Evolutionary conservation across 2,113 vertebrate species (phyloP).

Genomic region (Pomatorhinus ruficollis): DNA sequence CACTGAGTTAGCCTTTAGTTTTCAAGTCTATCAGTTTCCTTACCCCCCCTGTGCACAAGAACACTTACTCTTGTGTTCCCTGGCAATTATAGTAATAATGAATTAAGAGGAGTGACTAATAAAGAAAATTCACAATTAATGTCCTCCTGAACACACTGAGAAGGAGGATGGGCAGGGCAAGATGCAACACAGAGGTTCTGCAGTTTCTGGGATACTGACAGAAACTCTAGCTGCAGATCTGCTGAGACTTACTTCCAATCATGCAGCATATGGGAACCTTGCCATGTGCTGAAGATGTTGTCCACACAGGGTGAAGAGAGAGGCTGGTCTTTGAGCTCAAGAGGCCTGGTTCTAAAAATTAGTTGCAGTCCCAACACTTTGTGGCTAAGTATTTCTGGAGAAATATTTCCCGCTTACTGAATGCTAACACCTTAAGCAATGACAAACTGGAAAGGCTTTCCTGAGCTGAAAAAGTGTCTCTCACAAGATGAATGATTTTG

Average conservation of each 20-base stretch:
- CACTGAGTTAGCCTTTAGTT: neutral
- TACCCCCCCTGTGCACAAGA: neutral
- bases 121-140: neutral
- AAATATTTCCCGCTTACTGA: neutral
- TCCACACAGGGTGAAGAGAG: neutral
- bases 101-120: neutral
- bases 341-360: neutral
- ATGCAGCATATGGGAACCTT: fast-evolving
- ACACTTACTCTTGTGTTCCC: neutral
- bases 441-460: neutral
- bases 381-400: neutral
- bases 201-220: neutral
- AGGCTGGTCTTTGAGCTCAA: neutral
- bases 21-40: neutral
- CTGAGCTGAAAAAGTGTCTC: neutral
- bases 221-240: neutral
- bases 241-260: neutral
- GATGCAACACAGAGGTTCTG: neutral
- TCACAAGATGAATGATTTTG: neutral
- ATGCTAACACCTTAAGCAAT: neutral
- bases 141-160: neutral
- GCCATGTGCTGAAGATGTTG: neutral
- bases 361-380: neutral
- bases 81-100: neutral
- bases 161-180: neutral